phyloP scores from a whole-genome alignment of 2,888 invertebrate genomes.

The Meloe dianella region DNA sequence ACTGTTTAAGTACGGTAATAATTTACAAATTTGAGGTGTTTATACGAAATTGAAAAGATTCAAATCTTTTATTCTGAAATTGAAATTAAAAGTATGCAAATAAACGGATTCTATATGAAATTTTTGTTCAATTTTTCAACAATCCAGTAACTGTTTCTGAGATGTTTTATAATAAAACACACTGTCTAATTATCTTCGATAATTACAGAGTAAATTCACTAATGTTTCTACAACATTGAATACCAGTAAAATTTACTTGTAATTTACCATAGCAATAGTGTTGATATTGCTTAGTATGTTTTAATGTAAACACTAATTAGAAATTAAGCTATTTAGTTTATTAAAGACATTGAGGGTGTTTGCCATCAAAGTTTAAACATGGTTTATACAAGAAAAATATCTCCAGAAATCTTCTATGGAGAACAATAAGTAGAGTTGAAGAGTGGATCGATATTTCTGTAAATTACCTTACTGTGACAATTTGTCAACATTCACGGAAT shows the following conservation, averaged over 20 bases:
- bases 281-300: constrained; percentile 12
- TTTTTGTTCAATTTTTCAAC: not conserved
- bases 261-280: constrained; percentile 1
- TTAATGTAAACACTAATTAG: constrained; percentile 2
- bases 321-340: constrained; percentile 12
- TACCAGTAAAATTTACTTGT: not conserved
- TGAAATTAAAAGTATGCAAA: not conserved
- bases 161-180: not conserved
- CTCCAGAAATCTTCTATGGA: no score
- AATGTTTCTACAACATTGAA: not conserved
- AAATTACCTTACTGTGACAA: no score
- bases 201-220: not conserved
- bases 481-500: no score
- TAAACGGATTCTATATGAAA: no score
- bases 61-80: not conserved
- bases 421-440: no score
- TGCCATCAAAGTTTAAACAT: not conserved
- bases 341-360: not conserved
- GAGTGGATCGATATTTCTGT: no score
- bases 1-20: not conserved
- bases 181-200: not conserved
- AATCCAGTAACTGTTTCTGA: not conserved
- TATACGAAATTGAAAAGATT: no score
- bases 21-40: not conserved
- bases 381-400: no score